Evolutionary conservation across 2,888 invertebrate species (phyloP).

Genomic region (Leptopilina myrica): DNA sequence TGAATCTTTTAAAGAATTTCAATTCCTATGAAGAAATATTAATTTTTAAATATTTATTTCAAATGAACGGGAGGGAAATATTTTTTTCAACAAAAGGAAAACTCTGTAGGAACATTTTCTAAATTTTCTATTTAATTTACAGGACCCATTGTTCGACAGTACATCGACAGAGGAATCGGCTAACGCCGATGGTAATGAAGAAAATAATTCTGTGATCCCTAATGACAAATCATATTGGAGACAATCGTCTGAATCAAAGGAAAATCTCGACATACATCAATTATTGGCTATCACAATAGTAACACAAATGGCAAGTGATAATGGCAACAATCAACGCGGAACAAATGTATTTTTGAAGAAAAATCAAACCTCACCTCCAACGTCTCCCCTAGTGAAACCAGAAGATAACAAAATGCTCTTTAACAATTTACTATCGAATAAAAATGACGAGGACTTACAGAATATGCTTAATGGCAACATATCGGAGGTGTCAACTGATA

Average conservation of each 20-base stretch:
- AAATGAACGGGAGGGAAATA: no score
- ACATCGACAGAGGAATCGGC: conserved; percentile 58
- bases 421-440: conserved; percentile 69
- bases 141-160: conserved; percentile 68
- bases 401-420: conserved; percentile 72
- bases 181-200: conserved; percentile 64
- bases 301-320: conserved; percentile 69
- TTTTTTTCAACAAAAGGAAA: no score
- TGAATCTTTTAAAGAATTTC: no score
- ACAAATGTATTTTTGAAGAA: conserved; percentile 70
- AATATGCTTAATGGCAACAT: conserved; percentile 75
- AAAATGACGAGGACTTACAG: conserved; percentile 73
- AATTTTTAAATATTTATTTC: no score
- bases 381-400: conserved; percentile 68
- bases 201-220: conserved; percentile 63
- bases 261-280: conserved; percentile 72
- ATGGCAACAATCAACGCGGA: conserved; percentile 69
- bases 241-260: conserved; percentile 69
- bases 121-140: conserved; percentile 30
- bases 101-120: no score
- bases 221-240: conserved; percentile 70
- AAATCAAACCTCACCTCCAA: conserved; percentile 68
- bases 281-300: conserved; percentile 72
- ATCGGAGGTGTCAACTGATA: conserved; percentile 74
- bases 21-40: no score